Conservation (phyloP, 1,140 invertebrate genomes). For the Drosophila kikkawai region DNA sequence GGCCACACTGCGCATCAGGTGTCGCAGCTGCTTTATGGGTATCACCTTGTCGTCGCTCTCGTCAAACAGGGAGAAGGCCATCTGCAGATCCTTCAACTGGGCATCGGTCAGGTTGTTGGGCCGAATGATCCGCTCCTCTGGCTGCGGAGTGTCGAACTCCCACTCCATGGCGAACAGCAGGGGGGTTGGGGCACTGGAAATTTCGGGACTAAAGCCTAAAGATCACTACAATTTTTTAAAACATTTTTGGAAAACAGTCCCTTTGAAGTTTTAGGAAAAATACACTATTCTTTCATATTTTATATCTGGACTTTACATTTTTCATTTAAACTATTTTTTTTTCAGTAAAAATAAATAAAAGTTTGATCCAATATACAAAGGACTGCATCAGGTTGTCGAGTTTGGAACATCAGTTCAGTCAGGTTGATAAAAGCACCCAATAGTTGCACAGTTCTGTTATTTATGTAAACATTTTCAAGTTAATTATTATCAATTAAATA, state of each 20-base stretch:
- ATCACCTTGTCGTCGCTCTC: slow-evolving; percentile 16
- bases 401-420: not conserved
- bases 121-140: slow-evolving; percentile 53
- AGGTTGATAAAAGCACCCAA: not conserved
- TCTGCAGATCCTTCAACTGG: slow-evolving; percentile 41
- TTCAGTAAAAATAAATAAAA: not conserved
- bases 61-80: slow-evolving; percentile 58
- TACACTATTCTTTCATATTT: not conserved
- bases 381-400: not conserved
- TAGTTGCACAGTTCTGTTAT: not conserved
- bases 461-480: not conserved
- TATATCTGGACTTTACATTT: not conserved
- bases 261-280: slow-evolving; percentile 1
- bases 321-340: not conserved
- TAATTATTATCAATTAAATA: not conserved
- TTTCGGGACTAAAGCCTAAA: not conserved
- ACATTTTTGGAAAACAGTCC: not conserved
- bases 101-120: slow-evolving; percentile 35
- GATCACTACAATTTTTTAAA: slow-evolving; percentile 11
- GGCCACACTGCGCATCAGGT: slow-evolving; percentile 44
- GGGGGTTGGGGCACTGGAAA: not conserved
- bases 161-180: slow-evolving; percentile 42
- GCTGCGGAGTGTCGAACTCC: slow-evolving; percentile 55
- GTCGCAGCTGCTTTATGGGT: slow-evolving; percentile 31
- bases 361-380: not conserved